Evolutionary conservation across 2,797 vertebrate species (phyloP).

Genomic region (Pangasius sanitwongsei): DNA sequence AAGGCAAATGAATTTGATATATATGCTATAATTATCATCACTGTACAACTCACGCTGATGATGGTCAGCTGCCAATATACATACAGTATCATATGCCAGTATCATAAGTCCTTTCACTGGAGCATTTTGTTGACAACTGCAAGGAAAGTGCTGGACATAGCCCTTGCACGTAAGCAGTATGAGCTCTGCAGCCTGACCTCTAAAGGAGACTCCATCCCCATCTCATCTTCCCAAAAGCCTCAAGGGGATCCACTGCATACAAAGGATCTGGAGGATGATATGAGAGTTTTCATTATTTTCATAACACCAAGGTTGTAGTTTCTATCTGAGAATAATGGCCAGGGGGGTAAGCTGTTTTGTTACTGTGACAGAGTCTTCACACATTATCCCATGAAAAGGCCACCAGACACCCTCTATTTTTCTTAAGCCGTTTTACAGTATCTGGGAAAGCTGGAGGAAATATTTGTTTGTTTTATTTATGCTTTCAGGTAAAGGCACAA

Average conservation of each 20-base stretch:
- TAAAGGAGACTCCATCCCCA: conserved; percentile 44
- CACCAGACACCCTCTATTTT: conserved; percentile 44
- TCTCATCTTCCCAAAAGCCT: conserved; percentile 48
- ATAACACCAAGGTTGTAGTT: conserved; percentile 57
- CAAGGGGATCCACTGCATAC: conserved; percentile 45
- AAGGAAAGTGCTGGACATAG: neutral
- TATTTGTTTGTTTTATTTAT: conserved; percentile 17
- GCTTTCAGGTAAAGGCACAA: conserved; percentile 11
- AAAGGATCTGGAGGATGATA: conserved; percentile 59
- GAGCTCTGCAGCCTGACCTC: conserved; percentile 46
- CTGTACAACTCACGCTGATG: neutral
- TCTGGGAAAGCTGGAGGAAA: conserved; percentile 2
- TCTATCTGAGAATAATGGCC: conserved; percentile 55
- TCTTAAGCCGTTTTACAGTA: conserved; percentile 48
- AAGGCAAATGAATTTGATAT: neutral
- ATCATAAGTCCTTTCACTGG: neutral
- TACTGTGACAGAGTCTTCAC: conserved; percentile 59
- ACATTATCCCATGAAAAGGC: conserved; percentile 53
- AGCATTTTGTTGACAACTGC: conserved; percentile 34
- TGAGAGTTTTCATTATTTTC: conserved; percentile 59
- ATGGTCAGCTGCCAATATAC: neutral
- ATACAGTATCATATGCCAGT: neutral
- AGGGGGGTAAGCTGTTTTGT: conserved; percentile 50
- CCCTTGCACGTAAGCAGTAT: conserved; percentile 9
- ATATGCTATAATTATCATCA: neutral